Evolutionary conservation across 1,140 invertebrate genomes (phyloP), one percentile per base, ranked within the genome.

Genomic region (Ceratina japonica): DNA sequence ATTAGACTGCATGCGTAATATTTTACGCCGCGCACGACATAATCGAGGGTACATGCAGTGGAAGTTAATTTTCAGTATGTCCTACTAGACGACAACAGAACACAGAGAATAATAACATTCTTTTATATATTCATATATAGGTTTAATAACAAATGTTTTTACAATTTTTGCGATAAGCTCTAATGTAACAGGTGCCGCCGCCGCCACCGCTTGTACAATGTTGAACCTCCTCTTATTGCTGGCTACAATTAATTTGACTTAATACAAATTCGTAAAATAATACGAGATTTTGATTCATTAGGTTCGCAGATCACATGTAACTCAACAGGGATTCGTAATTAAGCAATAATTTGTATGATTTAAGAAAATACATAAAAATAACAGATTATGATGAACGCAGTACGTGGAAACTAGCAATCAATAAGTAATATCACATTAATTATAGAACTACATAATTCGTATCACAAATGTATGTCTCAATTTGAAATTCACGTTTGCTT

Each of bases 381-480:
- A 71, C 51, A 49, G 44, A 63, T 63, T 72, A 54, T 72, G 20
- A 24, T 51, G 15, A 77, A 77, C 16, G 3, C 51, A 62, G 31
- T 15, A 49, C 51, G 12, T 52, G 31, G 15, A 24, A 52, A 18
- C 8, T 62, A 15, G 0, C 3, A 24, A 71, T 63, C 24, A 24
- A 12, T 49, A 62, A 49, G 61, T 27, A 66, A 75, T 65, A 78
- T 22, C 66, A 56, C 15, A 61, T 49, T 62, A 75, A 22, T 69
- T 61, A 70, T 62, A 71, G 24, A 27, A 61, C 37, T 44, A 44
- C 5, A 7, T 54, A 71, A 72, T 72, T 49, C 18, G 64, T 72
- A 72, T 78, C 68, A 78, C 68, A 63, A 64, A 27, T 72, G 1
- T 77, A 68, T n/a, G 18, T 27, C 22, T 58, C 49, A 78, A 20